Evolutionary conservation across 2,113 vertebrate genomes (phyloP).

Genomic region (Prionailurus bengalensis): DNA sequence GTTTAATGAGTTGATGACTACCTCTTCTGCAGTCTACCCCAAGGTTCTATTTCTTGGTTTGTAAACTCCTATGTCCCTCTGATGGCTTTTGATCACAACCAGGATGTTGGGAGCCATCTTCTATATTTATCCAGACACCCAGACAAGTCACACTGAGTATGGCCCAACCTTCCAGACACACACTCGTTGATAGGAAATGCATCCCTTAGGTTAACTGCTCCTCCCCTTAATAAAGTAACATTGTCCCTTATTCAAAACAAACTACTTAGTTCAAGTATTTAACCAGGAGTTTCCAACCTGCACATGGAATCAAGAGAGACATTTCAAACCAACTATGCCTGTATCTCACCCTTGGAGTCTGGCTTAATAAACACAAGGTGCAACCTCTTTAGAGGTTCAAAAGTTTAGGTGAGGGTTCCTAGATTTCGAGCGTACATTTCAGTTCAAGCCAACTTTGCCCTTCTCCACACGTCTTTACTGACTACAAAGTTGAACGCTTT

Average conservation of each 20-base stretch:
- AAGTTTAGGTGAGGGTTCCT: constrained; percentile 9
- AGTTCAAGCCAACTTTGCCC: neutral
- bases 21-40: neutral
- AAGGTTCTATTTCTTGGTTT: neutral
- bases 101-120: neutral
- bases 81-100: neutral
- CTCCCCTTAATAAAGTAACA: neutral
- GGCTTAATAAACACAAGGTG: neutral
- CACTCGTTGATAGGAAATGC: neutral
- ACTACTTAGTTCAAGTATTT: neutral
- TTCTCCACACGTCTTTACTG: constrained; percentile 8
- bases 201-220: neutral
- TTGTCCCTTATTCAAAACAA: neutral
- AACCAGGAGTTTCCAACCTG: neutral
- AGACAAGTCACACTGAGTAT: neutral
- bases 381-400: neutral
- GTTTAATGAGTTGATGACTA: neutral
- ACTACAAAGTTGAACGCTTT: neutral
- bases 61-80: neutral
- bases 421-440: neutral
- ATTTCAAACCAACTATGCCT: neutral
- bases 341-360: neutral
- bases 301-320: neutral
- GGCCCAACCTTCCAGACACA: neutral
- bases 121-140: neutral